Evolutionary conservation across 2,113 vertebrate genomes (phyloP).

Genomic region (Callopanchax toddi): DNA sequence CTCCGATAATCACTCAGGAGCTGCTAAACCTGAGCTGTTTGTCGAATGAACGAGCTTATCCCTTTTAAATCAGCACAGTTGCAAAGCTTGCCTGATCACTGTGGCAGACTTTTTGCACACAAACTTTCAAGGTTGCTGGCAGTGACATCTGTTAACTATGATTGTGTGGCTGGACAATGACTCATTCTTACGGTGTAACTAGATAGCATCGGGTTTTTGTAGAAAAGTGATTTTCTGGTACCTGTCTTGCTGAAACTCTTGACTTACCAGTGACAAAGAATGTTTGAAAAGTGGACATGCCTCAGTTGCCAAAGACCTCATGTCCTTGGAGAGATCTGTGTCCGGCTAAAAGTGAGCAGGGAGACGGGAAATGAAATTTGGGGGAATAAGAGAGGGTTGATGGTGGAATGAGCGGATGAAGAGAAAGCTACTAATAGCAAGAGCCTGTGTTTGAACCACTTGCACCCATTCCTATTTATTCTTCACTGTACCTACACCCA

Average conservation of each 20-base stretch:
- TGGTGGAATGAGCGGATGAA: slow-evolving; percentile 13
- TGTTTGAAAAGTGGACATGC: slow-evolving; percentile 69
- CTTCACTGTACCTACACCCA: slow-evolving; percentile 27
- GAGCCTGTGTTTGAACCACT: slow-evolving; percentile 23
- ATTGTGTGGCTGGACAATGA: slow-evolving; percentile 63
- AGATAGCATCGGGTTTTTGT: slow-evolving; percentile 53
- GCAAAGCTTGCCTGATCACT: slow-evolving; percentile 53
- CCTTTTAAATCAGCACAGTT: slow-evolving; percentile 49
- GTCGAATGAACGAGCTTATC: slow-evolving; percentile 65
- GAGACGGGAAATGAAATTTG: slow-evolving; percentile 65
- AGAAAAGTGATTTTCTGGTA: slow-evolving; percentile 59
- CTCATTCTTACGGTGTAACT: slow-evolving; percentile 61
- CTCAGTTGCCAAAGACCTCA: slow-evolving; percentile 68
- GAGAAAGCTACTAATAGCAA: slow-evolving; percentile 10
- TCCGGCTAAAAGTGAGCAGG: slow-evolving; percentile 63
- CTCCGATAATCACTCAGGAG: slow-evolving; percentile 71
- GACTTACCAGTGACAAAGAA: slow-evolving; percentile 57
- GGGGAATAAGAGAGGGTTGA: slow-evolving; percentile 49
- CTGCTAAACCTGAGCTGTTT: slow-evolving; percentile 66
- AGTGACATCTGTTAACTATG: slow-evolving; percentile 52
- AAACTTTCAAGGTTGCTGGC: slow-evolving; percentile 37
- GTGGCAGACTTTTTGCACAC: slow-evolving; percentile 49
- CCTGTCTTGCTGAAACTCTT: slow-evolving; percentile 52
- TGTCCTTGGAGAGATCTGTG: slow-evolving; percentile 67
- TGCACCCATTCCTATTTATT: not conserved